Conservation (phyloP, 2,888 invertebrate species). For the Homarus gammarus region DNA sequence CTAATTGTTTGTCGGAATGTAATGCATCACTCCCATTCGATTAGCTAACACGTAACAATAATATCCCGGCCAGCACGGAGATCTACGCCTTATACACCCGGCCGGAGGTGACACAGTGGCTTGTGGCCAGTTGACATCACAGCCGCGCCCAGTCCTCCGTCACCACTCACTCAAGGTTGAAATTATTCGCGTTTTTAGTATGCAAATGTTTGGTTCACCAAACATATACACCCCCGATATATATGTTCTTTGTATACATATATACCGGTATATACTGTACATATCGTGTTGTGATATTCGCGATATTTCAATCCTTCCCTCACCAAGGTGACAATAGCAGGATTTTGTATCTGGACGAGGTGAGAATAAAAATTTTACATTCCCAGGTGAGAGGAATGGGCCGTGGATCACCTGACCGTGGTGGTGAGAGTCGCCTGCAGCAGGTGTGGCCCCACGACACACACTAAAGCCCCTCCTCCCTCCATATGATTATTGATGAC, state of each 20-base stretch:
- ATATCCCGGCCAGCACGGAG: neutral
- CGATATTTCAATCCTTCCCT: no score
- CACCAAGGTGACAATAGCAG: no score
- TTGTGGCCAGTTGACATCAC: neutral
- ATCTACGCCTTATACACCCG: neutral
- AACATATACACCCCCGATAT: no score
- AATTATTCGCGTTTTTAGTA: neutral
- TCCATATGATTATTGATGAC: neutral
- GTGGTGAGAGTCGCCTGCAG: no score
- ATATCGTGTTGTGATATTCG: no score
- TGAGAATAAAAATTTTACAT: no score
- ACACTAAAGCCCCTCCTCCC: neutral
- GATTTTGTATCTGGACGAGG: no score
- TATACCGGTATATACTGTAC: no score
- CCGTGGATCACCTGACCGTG: no score
- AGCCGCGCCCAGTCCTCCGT: neutral
- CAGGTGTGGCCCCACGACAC: neutral
- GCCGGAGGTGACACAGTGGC: neutral
- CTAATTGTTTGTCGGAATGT: slow-evolving; percentile 49
- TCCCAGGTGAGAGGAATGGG: no score
- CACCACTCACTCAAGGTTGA: neutral
- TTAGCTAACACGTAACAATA: slow-evolving; percentile 32
- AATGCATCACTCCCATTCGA: slow-evolving; percentile 45
- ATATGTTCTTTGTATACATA: no score
- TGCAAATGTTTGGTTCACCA: neutral